Conservation (phyloP, 2,797 vertebrate species). For the Platalea minor region DNA sequence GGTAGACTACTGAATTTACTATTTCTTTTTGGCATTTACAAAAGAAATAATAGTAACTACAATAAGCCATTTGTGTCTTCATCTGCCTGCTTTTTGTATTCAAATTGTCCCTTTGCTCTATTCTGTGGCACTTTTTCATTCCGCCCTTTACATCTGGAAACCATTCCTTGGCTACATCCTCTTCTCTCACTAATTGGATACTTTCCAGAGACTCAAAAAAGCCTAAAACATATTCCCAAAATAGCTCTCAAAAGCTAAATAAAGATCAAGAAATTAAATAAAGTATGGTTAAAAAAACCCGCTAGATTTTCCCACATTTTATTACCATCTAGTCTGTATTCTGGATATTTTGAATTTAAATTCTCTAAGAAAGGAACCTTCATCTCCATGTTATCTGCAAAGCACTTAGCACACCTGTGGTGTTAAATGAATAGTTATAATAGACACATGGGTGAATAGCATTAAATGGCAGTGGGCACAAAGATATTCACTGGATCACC, state of each 20-base stretch:
- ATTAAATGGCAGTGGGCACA: conserved; percentile 33
- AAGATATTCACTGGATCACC: conserved; percentile 44
- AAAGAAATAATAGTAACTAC: conserved; percentile 5
- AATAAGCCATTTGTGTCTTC: conserved; percentile 22
- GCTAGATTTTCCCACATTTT: neutral
- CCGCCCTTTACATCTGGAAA: neutral
- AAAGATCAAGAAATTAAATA: conserved; percentile 23
- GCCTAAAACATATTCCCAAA: conserved; percentile 9
- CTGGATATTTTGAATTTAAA: neutral
- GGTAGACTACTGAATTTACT: neutral
- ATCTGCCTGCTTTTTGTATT: neutral
- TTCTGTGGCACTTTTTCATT: neutral
- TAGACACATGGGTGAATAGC: conserved; percentile 25
- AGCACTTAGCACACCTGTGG: conserved; percentile 39
- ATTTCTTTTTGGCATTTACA: neutral
- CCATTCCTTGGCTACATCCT: neutral
- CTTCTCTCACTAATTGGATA: conserved; percentile 25
- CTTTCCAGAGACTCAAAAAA: neutral
- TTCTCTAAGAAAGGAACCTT: neutral
- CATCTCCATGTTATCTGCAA: conserved; percentile 6
- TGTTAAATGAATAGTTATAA: conserved; percentile 30
- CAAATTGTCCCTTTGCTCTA: neutral
- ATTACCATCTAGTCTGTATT: neutral
- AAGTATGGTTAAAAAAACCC: neutral
- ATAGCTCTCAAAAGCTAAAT: conserved; percentile 18